phyloP scores from a whole-genome alignment of 53 echinoderm and acorn worm species.

The Hippasteria phrygiana region DNA sequence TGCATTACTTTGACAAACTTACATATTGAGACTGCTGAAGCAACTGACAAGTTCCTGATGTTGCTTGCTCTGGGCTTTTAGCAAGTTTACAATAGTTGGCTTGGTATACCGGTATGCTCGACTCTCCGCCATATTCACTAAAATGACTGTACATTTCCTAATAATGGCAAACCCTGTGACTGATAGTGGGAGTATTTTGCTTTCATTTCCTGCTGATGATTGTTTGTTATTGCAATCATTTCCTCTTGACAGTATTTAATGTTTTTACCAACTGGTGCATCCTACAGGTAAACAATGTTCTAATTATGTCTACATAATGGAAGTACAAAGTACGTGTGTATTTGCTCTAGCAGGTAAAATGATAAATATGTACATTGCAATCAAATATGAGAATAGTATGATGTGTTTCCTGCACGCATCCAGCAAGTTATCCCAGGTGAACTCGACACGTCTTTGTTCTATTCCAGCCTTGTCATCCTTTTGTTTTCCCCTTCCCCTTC shows the following conservation, averaged over 20 bases:
- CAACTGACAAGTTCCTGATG: neutral
- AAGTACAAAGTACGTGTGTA: too few species aligned
- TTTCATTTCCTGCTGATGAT: neutral
- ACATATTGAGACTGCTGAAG: neutral
- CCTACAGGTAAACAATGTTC: too few species aligned
- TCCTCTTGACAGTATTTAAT: neutral
- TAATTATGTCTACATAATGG: too few species aligned
- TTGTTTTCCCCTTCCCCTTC: too few species aligned
- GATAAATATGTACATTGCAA: too few species aligned
- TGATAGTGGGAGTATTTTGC: neutral
- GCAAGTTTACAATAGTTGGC: neutral
- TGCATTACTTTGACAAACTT: neutral
- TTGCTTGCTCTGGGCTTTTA: neutral
- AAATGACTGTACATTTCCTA: neutral
- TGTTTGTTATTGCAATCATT: neutral
- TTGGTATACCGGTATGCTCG: neutral
- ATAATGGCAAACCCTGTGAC: neutral
- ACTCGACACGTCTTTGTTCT: too few species aligned
- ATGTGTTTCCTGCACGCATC: too few species aligned
- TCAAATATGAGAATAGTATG: too few species aligned
- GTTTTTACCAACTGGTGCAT: too few species aligned
- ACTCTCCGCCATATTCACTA: neutral
- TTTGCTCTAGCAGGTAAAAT: too few species aligned
- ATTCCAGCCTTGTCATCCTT: too few species aligned
- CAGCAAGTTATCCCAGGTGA: too few species aligned